A percentile compares a stretch with the other conserved stretches of the same genome.
phyloP scores from a whole-genome alignment of 30 jellyfish, hydroid and myxozoan species.

The Nemopilema nomurai region DNA sequence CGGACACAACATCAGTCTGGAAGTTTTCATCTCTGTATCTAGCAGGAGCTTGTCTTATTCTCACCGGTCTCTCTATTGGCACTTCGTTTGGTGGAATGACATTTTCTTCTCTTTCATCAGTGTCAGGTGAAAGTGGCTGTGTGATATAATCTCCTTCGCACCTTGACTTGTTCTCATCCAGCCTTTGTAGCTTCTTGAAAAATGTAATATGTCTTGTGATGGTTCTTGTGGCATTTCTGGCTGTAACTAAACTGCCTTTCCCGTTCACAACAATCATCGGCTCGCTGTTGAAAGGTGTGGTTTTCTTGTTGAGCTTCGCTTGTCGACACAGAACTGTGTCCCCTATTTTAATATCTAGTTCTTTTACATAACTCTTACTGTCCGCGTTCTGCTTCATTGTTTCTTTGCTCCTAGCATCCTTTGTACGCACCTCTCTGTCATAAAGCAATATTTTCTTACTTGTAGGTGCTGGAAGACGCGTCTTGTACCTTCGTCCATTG shows the following conservation, averaged over 20 bases:
- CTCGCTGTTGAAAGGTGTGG: constrained; percentile 22
- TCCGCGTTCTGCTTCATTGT: constrained; percentile 29
- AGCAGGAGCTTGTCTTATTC: constrained; percentile 30
- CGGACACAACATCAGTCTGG: too few relatives aligned
- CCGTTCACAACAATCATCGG: constrained; percentile 10
- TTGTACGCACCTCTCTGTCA: constrained; percentile 21
- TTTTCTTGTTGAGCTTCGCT: constrained; percentile 19
- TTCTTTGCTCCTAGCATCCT: constrained; percentile 10
- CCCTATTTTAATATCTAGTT: constrained; percentile 12
- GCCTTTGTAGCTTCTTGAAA: constrained; percentile 29
- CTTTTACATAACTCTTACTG: constrained; percentile 17
- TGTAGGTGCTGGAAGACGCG: constrained; percentile 20
- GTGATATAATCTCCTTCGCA: constrained; percentile 14
- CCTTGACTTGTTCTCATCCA: constrained; percentile 20
- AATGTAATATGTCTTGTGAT: constrained; percentile 22
- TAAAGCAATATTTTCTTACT: constrained; percentile 13
- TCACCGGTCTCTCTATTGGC: constrained; percentile 3
- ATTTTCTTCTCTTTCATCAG: constrained; percentile 3
- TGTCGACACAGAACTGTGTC: constrained; percentile 17
- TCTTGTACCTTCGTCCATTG: constrained; percentile 48
- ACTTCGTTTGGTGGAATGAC: constrained; percentile 19
- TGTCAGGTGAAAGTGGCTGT: constrained; percentile 25
- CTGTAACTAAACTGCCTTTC: constrained; percentile 15
- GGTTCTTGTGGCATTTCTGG: constrained; percentile 32
- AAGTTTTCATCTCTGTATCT: constrained; percentile 27